Percentiles rank a stretch among this genome's conserved stretches.
Conservation (phyloP, 1,140 invertebrate genomes). For the Carcinoscorpius rotundicauda region DNA sequence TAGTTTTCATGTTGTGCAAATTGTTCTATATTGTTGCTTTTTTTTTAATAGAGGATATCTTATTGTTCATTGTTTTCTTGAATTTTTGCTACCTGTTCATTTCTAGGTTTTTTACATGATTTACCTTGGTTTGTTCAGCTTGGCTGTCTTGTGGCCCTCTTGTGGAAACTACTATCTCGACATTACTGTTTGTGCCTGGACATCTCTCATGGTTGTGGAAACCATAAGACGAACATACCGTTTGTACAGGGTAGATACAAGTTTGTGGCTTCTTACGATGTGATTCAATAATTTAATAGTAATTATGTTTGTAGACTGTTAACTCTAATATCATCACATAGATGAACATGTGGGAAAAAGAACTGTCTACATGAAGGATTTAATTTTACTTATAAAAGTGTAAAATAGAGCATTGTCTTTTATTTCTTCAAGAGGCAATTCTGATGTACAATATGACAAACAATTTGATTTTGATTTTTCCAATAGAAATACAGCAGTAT, state of each 20-base stretch:
- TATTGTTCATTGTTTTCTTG: background rate
- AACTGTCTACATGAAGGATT: no score
- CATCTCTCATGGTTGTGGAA: slow-evolving; percentile 20
- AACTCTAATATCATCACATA: slow-evolving; percentile 1
- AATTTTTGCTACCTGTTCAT: background rate
- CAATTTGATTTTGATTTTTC: background rate
- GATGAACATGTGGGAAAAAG: no score
- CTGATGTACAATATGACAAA: no score
- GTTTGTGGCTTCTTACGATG: no score
- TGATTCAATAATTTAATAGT: no score
- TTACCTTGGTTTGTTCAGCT: slow-evolving; percentile 33
- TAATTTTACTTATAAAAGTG: no score
- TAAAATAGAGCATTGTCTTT: background rate
- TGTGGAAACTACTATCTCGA: slow-evolving; percentile 34
- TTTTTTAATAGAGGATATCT: no score
- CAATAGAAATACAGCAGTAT: slow-evolving; percentile 23
- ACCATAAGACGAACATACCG: slow-evolving; percentile 17
- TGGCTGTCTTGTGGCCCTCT: slow-evolving; percentile 33
- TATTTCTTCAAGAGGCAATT: background rate
- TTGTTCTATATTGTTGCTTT: no score
- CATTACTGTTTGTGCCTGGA: slow-evolving; percentile 31
- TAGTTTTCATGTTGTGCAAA: no score
- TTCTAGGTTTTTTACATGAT: slow-evolving; percentile 34
- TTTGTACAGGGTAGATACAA: no score
- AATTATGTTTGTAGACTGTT: no score